These are phyloP conservation scores for Agriopis leucophaearia DNA, from an alignment of 2,888 invertebrate species.

Conservation along the genomic window DNA sequence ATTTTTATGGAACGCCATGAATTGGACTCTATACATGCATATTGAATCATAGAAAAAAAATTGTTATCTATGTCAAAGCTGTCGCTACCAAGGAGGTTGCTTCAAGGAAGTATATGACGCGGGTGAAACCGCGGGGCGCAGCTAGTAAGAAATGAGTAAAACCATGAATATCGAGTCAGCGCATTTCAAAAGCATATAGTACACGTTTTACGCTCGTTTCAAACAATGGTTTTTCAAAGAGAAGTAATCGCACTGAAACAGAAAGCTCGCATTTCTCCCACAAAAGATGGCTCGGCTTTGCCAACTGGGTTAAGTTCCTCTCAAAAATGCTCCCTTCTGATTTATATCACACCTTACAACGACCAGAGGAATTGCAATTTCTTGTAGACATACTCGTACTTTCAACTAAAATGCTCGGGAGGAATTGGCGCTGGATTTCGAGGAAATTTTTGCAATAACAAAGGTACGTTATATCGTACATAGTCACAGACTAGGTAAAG, in stretches of 20 bases:
- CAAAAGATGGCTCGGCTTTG: slow-evolving; percentile 36
- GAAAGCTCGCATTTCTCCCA: slow-evolving; percentile 27
- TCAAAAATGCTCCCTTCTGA: slow-evolving; percentile 37
- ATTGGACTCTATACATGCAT: too few relatives aligned
- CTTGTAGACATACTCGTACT: slow-evolving; percentile 23
- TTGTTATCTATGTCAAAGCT: too few relatives aligned
- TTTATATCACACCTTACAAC: slow-evolving; percentile 35
- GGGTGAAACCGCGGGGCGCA: too few relatives aligned
- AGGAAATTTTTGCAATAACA: slow-evolving; percentile 8
- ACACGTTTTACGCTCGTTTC: slow-evolving; percentile 7
- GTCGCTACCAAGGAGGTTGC: too few relatives aligned
- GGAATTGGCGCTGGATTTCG: slow-evolving; percentile 16
- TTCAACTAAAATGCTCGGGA: slow-evolving; percentile 23
- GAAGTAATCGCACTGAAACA: slow-evolving; percentile 29
- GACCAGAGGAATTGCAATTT: slow-evolving; percentile 32
- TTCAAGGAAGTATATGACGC: too few relatives aligned
- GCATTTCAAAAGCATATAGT: slow-evolving; percentile 17
- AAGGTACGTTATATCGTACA: background rate
- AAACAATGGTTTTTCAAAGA: slow-evolving; percentile 23
- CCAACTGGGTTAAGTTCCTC: slow-evolving; percentile 37
- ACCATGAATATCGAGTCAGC: background rate
- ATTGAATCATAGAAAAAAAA: too few relatives aligned
- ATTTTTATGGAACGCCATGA: too few relatives aligned
- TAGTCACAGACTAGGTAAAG: too few relatives aligned
- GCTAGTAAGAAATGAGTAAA: background rate